These are phyloP conservation scores for Goniozus legneri DNA, from an alignment of 1,140 invertebrate genomes.

Conservation along the genomic window DNA sequence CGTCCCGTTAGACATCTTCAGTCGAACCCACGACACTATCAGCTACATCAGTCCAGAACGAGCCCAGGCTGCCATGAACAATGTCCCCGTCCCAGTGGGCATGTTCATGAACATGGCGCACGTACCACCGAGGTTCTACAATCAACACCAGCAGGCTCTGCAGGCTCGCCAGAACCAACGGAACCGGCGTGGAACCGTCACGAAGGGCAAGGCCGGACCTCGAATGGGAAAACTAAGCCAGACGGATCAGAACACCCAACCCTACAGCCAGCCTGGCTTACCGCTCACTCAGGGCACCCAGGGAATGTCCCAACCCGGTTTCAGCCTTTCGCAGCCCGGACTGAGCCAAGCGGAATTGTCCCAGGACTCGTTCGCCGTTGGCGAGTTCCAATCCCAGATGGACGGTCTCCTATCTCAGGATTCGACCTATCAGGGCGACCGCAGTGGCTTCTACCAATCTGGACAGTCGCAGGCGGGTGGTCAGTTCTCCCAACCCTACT, in stretches of 20 bases:
- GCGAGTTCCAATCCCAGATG: constrained; percentile 90
- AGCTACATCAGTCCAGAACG: constrained; percentile 88
- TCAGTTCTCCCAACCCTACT: constrained; percentile 61
- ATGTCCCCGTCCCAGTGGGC: constrained; percentile 86
- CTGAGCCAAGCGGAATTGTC: constrained; percentile 78
- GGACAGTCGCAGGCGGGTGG: constrained; percentile 58
- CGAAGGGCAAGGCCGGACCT: constrained; percentile 23
- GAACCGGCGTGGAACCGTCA: constrained; percentile 31
- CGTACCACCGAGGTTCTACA: constrained; percentile 82
- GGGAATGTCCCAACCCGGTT: constrained; percentile 69
- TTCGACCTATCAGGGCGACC: constrained; percentile 84
- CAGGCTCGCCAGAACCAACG: constrained; percentile 56
- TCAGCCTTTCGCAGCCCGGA: constrained; percentile 63
- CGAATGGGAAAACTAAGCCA: constrained; percentile 46
- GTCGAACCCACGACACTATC: constrained; percentile 81
- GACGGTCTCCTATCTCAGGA: constrained; percentile 93
- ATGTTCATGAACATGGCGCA: constrained; percentile 94
- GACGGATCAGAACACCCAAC: constrained; percentile 57
- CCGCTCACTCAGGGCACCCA: constrained; percentile 66
- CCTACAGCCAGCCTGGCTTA: constrained; percentile 61
- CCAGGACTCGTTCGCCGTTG: constrained; percentile 81
- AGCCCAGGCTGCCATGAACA: constrained; percentile 72
- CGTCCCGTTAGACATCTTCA: constrained; percentile 60
- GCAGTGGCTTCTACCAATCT: constrained; percentile 66
- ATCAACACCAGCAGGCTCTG: constrained; percentile 74